Percentiles rank a stretch among this genome's conserved stretches.
phyloP scores from a whole-genome alignment of 2,888 invertebrate species.

The Leptopilina myrica region DNA sequence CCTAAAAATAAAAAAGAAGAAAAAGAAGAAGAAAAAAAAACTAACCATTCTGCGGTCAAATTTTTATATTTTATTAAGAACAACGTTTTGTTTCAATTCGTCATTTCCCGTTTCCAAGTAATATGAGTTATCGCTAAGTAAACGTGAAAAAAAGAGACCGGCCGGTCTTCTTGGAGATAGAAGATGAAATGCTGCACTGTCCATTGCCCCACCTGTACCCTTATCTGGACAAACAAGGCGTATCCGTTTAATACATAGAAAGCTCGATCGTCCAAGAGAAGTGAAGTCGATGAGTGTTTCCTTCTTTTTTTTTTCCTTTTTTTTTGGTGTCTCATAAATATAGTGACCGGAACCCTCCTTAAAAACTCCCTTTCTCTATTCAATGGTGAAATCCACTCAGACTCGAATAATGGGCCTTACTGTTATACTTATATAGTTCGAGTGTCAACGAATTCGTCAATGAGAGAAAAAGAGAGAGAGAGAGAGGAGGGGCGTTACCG shows the following conservation, averaged over 20 bases:
- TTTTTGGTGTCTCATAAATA: constrained; percentile 46
- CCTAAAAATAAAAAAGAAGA: no score
- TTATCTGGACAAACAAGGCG: constrained; percentile 73
- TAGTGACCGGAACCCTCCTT: constrained; percentile 55
- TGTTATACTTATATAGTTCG: neutral
- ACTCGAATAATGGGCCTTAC: constrained; percentile 28
- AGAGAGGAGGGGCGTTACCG: neutral
- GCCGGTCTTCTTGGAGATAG: constrained; percentile 58
- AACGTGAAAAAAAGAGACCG: constrained; percentile 60
- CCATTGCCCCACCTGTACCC: constrained; percentile 73
- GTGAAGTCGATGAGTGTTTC: constrained; percentile 41
- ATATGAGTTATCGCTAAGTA: constrained; percentile 67
- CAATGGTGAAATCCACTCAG: neutral
- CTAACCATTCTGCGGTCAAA: neutral
- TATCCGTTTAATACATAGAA: constrained; percentile 64
- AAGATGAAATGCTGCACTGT: constrained; percentile 75
- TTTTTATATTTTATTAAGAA: constrained; percentile 14
- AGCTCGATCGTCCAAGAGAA: constrained; percentile 42
- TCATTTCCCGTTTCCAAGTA: constrained; percentile 28
- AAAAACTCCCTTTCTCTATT: constrained; percentile 30
- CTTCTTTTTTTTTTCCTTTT: constrained; percentile 31
- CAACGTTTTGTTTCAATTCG: constrained; percentile 28
- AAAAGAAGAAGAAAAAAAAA: no score
- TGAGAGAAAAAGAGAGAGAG: neutral
- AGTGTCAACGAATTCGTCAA: constrained; percentile 10